These are phyloP conservation scores for Falco peregrinus DNA, from an alignment of 2,797 vertebrate species.

Conservation along the genomic window DNA sequence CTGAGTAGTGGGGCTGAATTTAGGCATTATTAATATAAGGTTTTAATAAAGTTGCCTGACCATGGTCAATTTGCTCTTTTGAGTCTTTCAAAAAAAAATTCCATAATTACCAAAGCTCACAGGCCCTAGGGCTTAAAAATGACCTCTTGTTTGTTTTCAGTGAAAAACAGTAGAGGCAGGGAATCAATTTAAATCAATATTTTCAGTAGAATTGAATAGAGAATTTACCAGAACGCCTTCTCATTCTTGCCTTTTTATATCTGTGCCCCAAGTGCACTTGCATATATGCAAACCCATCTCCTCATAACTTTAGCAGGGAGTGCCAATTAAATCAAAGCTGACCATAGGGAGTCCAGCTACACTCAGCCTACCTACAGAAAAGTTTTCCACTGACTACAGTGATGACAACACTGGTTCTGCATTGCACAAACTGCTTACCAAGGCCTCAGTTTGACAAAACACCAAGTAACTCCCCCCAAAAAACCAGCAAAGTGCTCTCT, in stretches of 20 bases:
- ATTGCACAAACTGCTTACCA: background rate
- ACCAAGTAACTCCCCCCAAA: background rate
- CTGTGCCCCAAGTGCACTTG: background rate
- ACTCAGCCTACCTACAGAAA: background rate
- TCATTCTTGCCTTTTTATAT: background rate
- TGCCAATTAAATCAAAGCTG: background rate
- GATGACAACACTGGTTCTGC: background rate
- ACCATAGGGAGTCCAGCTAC: background rate
- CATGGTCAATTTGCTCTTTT: slow-evolving; percentile 11
- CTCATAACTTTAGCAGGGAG: background rate
- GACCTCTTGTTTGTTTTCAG: slow-evolving; percentile 54
- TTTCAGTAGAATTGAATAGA: slow-evolving; percentile 10
- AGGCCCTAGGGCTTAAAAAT: slow-evolving; percentile 47
- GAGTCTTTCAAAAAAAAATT: background rate
- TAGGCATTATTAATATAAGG: slow-evolving; percentile 42
- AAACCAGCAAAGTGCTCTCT: rapidly evolving
- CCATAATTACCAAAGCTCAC: slow-evolving; percentile 11
- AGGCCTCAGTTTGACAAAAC: background rate
- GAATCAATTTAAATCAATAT: slow-evolving; percentile 61
- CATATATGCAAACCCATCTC: background rate
- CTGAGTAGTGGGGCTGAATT: slow-evolving; percentile 17
- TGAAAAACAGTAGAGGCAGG: slow-evolving; percentile 36
- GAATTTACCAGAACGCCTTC: background rate
- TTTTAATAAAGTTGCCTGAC: slow-evolving; percentile 17
- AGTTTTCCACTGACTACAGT: background rate